phyloP scores from a whole-genome alignment of 2,113 vertebrate genomes.

The Peromyscus leucopus region DNA sequence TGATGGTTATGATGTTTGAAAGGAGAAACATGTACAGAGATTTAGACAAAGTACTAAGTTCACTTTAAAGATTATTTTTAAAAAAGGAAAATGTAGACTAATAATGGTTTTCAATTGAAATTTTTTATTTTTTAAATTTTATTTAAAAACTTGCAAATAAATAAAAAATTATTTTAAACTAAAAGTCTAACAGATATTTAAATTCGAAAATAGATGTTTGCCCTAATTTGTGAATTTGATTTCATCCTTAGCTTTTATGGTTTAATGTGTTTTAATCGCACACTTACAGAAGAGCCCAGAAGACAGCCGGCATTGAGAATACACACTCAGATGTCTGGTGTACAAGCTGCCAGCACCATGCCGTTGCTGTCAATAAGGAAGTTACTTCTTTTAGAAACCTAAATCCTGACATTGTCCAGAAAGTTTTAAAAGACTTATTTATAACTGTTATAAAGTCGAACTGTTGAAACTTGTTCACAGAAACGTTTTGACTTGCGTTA shows the following conservation, averaged over 20 bases:
- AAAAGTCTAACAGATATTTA: background rate
- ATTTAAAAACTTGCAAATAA: background rate
- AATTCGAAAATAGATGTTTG: background rate
- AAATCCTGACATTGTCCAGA: background rate
- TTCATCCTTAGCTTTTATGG: slow-evolving; percentile 16
- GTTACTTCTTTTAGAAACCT: background rate
- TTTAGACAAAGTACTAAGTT: background rate
- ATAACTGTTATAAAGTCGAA: background rate
- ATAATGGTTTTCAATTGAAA: slow-evolving; percentile 6
- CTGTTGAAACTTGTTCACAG: background rate
- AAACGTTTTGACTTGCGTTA: background rate
- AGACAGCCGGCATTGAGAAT: background rate
- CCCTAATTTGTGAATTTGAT: background rate
- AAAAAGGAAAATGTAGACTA: slow-evolving; percentile 39
- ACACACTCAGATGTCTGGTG: background rate
- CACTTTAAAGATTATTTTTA: background rate
- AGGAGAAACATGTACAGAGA: background rate
- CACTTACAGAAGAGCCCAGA: background rate
- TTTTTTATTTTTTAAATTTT: background rate
- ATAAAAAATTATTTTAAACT: background rate
- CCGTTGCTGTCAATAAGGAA: background rate
- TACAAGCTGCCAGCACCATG: background rate
- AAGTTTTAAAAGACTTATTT: background rate
- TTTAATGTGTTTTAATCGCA: background rate
- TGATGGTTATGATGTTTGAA: slow-evolving; percentile 34